Percentiles rank a stretch among this genome's conserved stretches.
Conservation (phyloP, 1,140 invertebrate genomes). For the Macrostomum lignano region DNA sequence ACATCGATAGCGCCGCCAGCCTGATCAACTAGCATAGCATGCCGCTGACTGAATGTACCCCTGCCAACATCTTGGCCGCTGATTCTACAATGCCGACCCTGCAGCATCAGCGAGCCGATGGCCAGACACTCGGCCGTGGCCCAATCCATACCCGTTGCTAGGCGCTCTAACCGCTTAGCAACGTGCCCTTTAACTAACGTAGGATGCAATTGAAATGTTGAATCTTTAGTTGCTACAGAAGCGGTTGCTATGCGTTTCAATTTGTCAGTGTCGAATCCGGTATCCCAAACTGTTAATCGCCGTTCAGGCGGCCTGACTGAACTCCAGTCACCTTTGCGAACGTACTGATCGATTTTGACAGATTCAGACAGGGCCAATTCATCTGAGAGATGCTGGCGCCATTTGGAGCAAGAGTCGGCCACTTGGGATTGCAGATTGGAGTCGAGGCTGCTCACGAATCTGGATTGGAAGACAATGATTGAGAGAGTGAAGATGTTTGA, state of each 20-base stretch:
- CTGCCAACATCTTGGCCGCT: constrained; percentile 86
- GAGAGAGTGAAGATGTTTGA: too few species aligned
- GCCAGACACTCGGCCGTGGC: constrained; percentile 72
- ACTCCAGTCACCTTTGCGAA: too few species aligned
- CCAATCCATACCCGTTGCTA: constrained; percentile 49
- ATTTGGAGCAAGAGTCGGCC: too few species aligned
- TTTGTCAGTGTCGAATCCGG: constrained; percentile 43
- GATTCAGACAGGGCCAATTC: too few species aligned
- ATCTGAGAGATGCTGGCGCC: too few species aligned
- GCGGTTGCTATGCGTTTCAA: constrained; percentile 47
- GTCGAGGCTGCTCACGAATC: too few species aligned
- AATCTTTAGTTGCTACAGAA: constrained; percentile 45
- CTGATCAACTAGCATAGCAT: constrained; percentile 79
- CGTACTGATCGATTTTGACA: too few species aligned
- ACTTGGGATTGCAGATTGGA: too few species aligned
- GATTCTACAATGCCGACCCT: constrained; percentile 38
- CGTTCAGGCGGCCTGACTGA: constrained; percentile 31
- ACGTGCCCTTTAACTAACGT: constrained; percentile 51
- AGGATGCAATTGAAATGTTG: constrained; percentile 34
- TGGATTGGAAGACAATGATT: too few species aligned
- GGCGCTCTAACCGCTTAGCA: constrained; percentile 35
- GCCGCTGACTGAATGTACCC: constrained; percentile 61
- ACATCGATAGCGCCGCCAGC: constrained; percentile 48
- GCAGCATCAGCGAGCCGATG: constrained; percentile 43
- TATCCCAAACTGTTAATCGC: constrained; percentile 53